These are phyloP conservation scores for Dryoscopus gambensis DNA, from an alignment of 2,113 vertebrate species.

Conservation along the genomic window DNA sequence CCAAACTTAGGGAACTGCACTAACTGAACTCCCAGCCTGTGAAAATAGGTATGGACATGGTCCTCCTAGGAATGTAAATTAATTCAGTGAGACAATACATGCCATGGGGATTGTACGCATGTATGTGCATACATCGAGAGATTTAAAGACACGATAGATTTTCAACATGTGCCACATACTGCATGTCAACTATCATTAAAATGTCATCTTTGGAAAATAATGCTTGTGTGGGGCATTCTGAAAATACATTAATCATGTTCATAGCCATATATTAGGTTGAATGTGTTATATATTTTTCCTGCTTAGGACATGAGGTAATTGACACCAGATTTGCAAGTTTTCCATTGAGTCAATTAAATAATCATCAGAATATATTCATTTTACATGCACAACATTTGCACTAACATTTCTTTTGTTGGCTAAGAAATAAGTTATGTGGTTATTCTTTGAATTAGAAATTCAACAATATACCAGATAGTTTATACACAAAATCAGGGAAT, in stretches of 20 bases:
- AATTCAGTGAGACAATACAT: neutral
- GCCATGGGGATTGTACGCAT: neutral
- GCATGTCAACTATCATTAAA: neutral
- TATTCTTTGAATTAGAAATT: neutral
- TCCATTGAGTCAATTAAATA: neutral
- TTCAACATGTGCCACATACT: neutral
- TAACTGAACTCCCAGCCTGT: neutral
- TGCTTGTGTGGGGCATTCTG: neutral
- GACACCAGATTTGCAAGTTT: neutral
- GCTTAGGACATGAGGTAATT: neutral
- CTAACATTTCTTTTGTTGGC: neutral
- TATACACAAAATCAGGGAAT: neutral
- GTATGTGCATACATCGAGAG: neutral
- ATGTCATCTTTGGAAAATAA: neutral
- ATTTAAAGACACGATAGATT: neutral
- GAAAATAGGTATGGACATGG: neutral
- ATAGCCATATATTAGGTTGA: neutral
- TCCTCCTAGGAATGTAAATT: neutral
- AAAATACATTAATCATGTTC: conserved; percentile 6
- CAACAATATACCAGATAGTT: neutral
- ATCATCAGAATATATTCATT: neutral
- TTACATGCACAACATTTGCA: neutral
- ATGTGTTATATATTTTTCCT: conserved; percentile 2
- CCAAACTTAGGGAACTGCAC: neutral
- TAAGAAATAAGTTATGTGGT: neutral